These are phyloP conservation scores for Delia radicum DNA, from an alignment of 1,140 invertebrate genomes.

Conservation along the genomic window DNA sequence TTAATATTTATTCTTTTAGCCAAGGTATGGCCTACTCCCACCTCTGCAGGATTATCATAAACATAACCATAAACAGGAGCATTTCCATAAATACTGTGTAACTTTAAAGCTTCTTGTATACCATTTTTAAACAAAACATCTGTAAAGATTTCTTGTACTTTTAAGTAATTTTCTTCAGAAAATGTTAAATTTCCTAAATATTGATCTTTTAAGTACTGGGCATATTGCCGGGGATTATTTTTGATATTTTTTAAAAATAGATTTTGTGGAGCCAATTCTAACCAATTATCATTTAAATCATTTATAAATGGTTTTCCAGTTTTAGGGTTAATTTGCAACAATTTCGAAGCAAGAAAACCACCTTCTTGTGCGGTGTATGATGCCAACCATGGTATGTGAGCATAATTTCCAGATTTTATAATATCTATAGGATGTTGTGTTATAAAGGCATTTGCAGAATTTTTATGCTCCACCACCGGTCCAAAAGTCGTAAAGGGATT, in stretches of 20 bases:
- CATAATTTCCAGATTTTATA: constrained; percentile 55
- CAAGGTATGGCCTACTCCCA: constrained; percentile 28
- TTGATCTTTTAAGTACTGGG: constrained; percentile 26
- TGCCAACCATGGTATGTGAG: constrained; percentile 60
- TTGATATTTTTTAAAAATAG: constrained; percentile 32
- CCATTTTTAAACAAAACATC: constrained; percentile 41
- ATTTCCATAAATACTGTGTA: constrained; percentile 30
- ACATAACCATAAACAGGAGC: constrained; percentile 37
- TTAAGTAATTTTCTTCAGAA: constrained; percentile 32
- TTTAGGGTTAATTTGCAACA: constrained; percentile 24
- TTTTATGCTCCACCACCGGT: constrained; percentile 57
- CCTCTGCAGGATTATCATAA: constrained; percentile 40
- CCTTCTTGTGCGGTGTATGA: constrained; percentile 59
- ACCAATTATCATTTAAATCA: constrained; percentile 30
- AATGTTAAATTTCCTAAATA: constrained; percentile 36
- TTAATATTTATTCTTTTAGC: constrained; percentile 30
- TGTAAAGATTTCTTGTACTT: constrained; percentile 36
- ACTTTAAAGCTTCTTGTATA: constrained; percentile 29
- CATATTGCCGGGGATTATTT: constrained; percentile 32
- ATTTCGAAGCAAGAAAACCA: constrained; percentile 58
- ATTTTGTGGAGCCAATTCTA: constrained; percentile 29
- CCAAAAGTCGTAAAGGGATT: constrained; percentile 65
- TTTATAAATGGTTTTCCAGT: constrained; percentile 28
- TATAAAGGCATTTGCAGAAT: constrained; percentile 56
- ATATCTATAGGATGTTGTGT: constrained; percentile 57